Evolutionary conservation across 2,888 invertebrate genomes (phyloP), one percentile per base, ranked within the genome.

Genomic region (Lasioglossum oenotherae): DNA sequence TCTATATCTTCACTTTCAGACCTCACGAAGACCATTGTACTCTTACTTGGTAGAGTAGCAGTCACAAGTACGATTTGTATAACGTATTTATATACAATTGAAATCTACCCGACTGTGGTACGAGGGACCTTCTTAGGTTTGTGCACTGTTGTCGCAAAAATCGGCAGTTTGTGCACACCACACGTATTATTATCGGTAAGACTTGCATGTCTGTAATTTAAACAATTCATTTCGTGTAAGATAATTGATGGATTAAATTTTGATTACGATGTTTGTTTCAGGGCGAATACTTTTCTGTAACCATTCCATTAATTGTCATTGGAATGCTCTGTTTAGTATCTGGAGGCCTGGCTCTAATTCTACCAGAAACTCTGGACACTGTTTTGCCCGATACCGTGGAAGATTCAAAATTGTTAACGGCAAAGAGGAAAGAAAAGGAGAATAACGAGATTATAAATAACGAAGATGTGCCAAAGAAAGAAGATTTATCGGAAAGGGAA

Each of bases 151-250:
- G 95, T 95, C 89, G 95, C 95, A 6, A 93, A 96, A 85, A 92
- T 96, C 23, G 96, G 96, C 1, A 95, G 95, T 74, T 94, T 96
- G 57, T 91, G 96, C 35, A 95, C 96, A 35, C 95, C 95, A 19
- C 95, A 95, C 88, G 86, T 95, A 67, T 89, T 95, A 87, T 86
- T 92, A 49, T 82, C 93, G 88, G 95, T 95, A 89, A 87, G 92
- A 87, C 80, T 85, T 73, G 57, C 12, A n/a, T 53, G 4, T 31
- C 1, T 38, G 4, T 74, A 4, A 49, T 53, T 60, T 41, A 23
- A 12, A 14, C 16, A 46, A 74, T 49, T 73, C 49, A 53, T 60
- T 69, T 31, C 6, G 8, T n/a, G n/a, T n/a, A n/a, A n/a, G n/a
- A n/a, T 14, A 44, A 79, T 6, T 10, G 0, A n/a, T n/a, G 44